Base-by-base conservation (phyloP, 2,888 invertebrate genomes). In the Ditula angustiorana region DNA sequence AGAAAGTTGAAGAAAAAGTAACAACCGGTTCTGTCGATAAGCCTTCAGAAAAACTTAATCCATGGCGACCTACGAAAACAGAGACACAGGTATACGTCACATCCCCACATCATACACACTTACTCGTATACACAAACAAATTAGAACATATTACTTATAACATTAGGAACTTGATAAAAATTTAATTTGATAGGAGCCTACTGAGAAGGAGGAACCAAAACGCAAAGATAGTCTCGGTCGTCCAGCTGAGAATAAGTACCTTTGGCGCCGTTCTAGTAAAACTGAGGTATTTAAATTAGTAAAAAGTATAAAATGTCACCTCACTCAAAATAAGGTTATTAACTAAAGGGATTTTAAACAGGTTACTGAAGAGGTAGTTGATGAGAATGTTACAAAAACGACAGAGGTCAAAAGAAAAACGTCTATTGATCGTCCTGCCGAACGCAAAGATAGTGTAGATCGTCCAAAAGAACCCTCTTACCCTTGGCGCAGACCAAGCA, bases 21-120 rank as follows among this genome's bases (percentile, higher is more conserved):
- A 81, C 77, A 71, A 71, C 80, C 78, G 83, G 83, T 70, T 69
- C 79, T 73, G 75, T 81, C 75, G 82, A 90, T 84, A 88, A 85
- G 80, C 81, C 83, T 79, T 80, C 88, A 79, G 89, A 89, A 78
- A 85, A 87, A 76, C 82, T 81, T 72, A 76, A 85, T 74, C 83
- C 87, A 67, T 82, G 89, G 90, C 91, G 88, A 88, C 86, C 88
- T 82, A 85, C 88, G 81, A 87, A 89, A 83, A 79, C 83, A 78
- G 81, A 78, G 63, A 74, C 76, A 70, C 75, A 81, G 80, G 80
- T 80, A 80, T 71, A 78, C 44, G 83, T 71, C 82, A 78, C 33
- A 46, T 79, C 78, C 24, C 37, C 85, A 83, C 87, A 82, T 83
- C 75, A 78, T 66, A 72, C 68, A 78, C 69, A 74, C 62, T 76